A percentile compares a stretch with the other conserved stretches of the same genome.
Evolutionary conservation across 2,888 invertebrate genomes (phyloP).

Genomic region (Aphodius sticticus): DNA sequence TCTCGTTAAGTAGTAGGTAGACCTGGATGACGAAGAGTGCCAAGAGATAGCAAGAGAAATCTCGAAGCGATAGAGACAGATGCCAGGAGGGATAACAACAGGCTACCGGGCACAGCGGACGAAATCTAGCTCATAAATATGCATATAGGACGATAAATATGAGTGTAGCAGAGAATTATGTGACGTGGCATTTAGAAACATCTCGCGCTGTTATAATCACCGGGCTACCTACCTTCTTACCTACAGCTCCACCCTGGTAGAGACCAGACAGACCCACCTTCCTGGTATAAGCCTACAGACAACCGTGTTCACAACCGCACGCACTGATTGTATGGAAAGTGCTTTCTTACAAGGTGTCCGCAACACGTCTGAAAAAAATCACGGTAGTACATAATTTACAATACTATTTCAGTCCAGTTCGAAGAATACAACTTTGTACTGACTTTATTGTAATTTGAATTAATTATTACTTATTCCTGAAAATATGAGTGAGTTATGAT

Average conservation of each 20-base stretch:
- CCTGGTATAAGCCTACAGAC: background rate
- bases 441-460: no score
- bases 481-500: no score
- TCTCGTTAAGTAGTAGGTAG: background rate
- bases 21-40: background rate
- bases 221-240: background rate
- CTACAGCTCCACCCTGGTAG: background rate
- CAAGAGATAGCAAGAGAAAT: background rate
- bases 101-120: background rate
- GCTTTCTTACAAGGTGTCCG: background rate
- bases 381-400: background rate
- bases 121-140: background rate
- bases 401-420: background rate
- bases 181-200: conserved; percentile 4
- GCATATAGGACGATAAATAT: background rate
- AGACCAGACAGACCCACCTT: background rate
- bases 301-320: background rate
- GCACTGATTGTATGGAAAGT: background rate
- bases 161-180: background rate
- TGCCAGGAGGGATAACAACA: background rate
- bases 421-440: no score
- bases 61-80: background rate
- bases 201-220: background rate
- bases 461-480: no score
- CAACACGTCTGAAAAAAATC: background rate